Evolutionary conservation across 2,113 vertebrate species (phyloP).

Genomic region (Hippocampus barbouri): DNA sequence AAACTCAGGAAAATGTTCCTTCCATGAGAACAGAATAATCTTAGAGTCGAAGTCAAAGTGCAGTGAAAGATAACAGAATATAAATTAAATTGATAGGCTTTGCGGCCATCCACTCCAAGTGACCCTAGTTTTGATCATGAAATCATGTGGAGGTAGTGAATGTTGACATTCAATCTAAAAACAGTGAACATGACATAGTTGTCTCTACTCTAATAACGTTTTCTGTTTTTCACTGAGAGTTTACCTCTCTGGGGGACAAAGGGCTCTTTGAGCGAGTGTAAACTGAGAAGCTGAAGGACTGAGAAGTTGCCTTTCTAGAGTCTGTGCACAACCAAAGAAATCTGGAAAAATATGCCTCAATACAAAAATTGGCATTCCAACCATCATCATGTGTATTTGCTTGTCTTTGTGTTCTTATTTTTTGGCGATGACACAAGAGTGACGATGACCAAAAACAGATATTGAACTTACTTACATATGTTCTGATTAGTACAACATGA

Average conservation of each 20-base stretch:
- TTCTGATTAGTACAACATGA: too few relatives aligned
- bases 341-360: too few relatives aligned
- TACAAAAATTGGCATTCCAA: too few relatives aligned
- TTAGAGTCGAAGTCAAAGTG: too few relatives aligned
- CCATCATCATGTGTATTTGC: too few relatives aligned
- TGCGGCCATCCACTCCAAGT: not conserved
- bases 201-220: not conserved
- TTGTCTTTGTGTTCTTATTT: too few relatives aligned
- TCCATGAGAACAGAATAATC: too few relatives aligned
- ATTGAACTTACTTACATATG: too few relatives aligned
- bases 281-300: not conserved
- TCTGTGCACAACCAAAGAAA: too few relatives aligned
- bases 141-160: not conserved
- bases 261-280: not conserved
- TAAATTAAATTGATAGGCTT: not conserved
- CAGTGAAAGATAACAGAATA: not conserved
- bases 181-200: not conserved
- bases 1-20: too few relatives aligned
- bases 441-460: too few relatives aligned
- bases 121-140: not conserved
- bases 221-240: not conserved
- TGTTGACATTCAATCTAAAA: not conserved
- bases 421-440: too few relatives aligned
- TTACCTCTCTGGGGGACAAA: not conserved
- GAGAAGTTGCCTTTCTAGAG: not conserved